Evolutionary conservation across 92 coral and sea anemone species (phyloP).

Genomic region (Phymanthus crucifer): DNA sequence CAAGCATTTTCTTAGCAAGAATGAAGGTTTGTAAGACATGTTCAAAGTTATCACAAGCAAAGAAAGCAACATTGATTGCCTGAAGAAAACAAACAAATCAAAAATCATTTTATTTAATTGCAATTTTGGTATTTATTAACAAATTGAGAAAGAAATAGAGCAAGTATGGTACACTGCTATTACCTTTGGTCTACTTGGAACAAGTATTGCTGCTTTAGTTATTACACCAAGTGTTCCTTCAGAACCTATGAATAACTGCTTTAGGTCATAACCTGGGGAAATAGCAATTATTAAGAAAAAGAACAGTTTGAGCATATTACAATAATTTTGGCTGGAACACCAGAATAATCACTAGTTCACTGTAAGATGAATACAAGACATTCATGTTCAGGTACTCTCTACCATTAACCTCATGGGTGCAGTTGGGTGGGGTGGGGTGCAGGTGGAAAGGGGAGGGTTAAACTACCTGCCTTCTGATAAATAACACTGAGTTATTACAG

Average conservation of each 20-base stretch:
- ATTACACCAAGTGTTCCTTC: slow-evolving; percentile 95
- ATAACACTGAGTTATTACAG: too few species aligned
- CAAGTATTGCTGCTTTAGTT: slow-evolving; percentile 85
- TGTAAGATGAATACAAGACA: too few species aligned
- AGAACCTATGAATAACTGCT: slow-evolving; percentile 94
- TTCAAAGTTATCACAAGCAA: slow-evolving; percentile 76
- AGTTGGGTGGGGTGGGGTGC: too few species aligned
- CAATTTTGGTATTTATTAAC: background rate
- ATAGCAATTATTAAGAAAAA: background rate
- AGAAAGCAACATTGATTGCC: slow-evolving; percentile 88
- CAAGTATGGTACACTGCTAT: background rate
- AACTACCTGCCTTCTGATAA: too few species aligned
- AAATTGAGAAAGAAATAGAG: background rate
- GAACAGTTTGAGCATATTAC: too few species aligned
- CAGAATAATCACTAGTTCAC: too few species aligned
- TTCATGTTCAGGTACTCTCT: too few species aligned
- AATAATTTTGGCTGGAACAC: too few species aligned
- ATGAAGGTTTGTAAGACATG: slow-evolving; percentile 73
- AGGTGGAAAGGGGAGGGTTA: too few species aligned
- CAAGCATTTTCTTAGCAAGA: slow-evolving; percentile 73
- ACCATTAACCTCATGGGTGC: too few species aligned
- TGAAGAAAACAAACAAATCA: slow-evolving; percentile 7
- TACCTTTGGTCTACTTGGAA: slow-evolving; percentile 77
- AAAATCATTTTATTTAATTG: background rate
- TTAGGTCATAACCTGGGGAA: slow-evolving; percentile 80